These are phyloP conservation scores for Merluccius polli DNA, from an alignment of 2,797 vertebrate species.

Conservation along the genomic window DNA sequence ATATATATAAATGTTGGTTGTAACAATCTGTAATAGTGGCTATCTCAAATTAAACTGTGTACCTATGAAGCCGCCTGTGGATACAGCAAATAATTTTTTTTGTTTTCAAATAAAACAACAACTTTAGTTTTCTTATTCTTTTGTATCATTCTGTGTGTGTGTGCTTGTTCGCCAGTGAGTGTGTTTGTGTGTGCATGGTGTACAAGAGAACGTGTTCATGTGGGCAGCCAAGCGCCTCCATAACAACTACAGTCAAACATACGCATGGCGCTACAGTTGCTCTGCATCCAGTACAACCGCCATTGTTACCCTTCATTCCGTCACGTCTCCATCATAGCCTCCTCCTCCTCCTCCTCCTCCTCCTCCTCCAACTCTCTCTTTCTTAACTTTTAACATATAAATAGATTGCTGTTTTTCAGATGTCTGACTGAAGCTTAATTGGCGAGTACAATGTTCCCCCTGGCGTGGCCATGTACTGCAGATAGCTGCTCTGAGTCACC, in stretches of 20 bases:
- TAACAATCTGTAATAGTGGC: not conserved
- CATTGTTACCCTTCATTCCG: not conserved
- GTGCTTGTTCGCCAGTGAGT: not conserved
- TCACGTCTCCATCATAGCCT: not conserved
- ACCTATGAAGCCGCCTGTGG: not conserved
- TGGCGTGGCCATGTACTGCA: not conserved
- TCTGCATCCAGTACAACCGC: not conserved
- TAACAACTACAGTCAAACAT: not conserved
- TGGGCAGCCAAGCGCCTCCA: not conserved
- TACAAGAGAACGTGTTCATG: not conserved
- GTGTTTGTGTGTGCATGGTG: not conserved
- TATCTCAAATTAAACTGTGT: not conserved
- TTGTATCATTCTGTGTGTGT: not conserved
- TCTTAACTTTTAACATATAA: not conserved
- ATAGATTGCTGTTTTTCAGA: not conserved
- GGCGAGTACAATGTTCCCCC: not conserved
- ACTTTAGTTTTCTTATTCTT: not conserved
- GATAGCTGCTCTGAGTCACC: constrained; percentile 57
- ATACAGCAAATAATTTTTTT: not conserved
- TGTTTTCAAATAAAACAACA: not conserved
- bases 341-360: not conserved
- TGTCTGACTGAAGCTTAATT: not conserved
- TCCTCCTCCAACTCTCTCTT: not conserved
- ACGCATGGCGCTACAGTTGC: not conserved
- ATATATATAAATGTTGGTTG: constrained; percentile 6